A percentile compares a stretch with the other conserved stretches of the same genome.
phyloP scores from a whole-genome alignment of 2,888 invertebrate species.

The Rhingia rostrata region DNA sequence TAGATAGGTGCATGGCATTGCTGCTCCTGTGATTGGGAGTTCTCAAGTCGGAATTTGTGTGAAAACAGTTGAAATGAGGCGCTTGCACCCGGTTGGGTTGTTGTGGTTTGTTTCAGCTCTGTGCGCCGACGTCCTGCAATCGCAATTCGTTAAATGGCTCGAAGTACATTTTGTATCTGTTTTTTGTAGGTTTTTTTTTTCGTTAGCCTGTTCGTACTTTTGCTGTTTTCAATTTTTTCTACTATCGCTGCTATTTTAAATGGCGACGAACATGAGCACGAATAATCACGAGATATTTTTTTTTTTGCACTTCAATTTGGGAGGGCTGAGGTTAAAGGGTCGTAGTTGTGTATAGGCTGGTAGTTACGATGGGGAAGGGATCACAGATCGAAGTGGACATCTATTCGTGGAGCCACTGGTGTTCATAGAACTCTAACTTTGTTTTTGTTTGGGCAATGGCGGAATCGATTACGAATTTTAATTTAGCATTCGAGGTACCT shows the following conservation, averaged over 20 bases:
- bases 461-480: constrained; percentile 38
- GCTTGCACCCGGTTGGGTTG: constrained; percentile 67
- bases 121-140: constrained; percentile 51
- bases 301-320: constrained; percentile 64
- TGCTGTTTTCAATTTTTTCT: neutral
- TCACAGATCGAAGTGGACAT: constrained; percentile 68
- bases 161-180: constrained; percentile 56
- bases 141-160: constrained; percentile 72
- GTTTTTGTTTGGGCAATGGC: constrained; percentile 11
- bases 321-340: constrained; percentile 66
- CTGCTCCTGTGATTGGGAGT: constrained; percentile 64
- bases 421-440: constrained; percentile 26
- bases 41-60: constrained; percentile 73
- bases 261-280: constrained; percentile 73
- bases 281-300: constrained; percentile 62
- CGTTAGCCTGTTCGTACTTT: no score
- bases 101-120: constrained; percentile 35
- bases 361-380: constrained; percentile 37
- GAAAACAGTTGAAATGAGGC: constrained; percentile 75
- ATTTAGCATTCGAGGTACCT: no score
- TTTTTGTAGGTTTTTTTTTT: constrained; percentile 38
- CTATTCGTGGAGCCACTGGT: constrained; percentile 61
- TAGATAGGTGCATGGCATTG: constrained; percentile 66
- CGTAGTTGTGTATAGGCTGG: constrained; percentile 20
- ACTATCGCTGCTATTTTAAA: constrained; percentile 65